Conservation (phyloP, 2,888 invertebrate species). For the Dryadula phaetusa region DNA sequence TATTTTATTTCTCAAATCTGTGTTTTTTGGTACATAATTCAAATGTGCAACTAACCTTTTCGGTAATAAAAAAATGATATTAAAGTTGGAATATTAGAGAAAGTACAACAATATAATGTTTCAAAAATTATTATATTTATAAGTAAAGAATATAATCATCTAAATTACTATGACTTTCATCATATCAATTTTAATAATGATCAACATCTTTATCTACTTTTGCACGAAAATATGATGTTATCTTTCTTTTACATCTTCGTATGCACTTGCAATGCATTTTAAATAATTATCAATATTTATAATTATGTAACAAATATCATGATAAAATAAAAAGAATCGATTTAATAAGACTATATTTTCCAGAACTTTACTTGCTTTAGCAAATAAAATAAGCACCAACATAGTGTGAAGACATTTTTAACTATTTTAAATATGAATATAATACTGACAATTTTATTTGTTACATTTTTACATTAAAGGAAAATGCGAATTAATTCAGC, state of each 20-base stretch:
- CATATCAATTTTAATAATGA: neutral
- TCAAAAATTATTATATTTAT: neutral
- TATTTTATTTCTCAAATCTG: too few relatives aligned
- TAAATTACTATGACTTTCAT: neutral
- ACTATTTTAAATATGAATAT: neutral
- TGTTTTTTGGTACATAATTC: neutral
- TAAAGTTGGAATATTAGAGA: neutral
- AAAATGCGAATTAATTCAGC: neutral
- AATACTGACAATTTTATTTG: constrained; percentile 5
- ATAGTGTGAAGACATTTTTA: neutral
- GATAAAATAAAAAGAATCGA: neutral
- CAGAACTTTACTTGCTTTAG: neutral
- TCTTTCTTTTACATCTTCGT: neutral
- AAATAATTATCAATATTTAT: neutral
- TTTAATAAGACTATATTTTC: neutral
- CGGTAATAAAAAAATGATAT: neutral
- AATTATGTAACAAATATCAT: neutral
- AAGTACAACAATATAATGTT: constrained; percentile 1
- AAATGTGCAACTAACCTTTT: neutral
- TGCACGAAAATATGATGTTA: neutral
- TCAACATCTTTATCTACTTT: neutral
- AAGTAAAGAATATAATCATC: neutral
- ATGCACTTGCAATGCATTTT: constrained; percentile 3
- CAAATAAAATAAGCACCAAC: neutral
- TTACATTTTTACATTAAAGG: neutral